Base-by-base conservation (phyloP, 2,888 invertebrate genomes). In the Lithophane leautieri region DNA sequence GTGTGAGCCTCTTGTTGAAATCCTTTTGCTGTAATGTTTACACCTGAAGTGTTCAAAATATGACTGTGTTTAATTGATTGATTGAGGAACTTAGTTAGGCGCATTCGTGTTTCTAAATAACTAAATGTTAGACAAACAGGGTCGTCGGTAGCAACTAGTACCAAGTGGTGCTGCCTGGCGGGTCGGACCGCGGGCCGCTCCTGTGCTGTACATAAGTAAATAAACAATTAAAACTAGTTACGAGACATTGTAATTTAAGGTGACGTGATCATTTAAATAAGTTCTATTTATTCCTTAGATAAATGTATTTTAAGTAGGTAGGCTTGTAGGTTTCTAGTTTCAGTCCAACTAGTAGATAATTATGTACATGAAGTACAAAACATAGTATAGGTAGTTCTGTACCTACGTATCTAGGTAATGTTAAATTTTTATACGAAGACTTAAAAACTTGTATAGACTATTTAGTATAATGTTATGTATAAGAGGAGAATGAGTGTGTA, bases 341-440 rank as follows among this genome's bases (percentile, higher is more conserved):
- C 69, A 66, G 81, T 80, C 69, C 71, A 82, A 58, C 56, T 69
- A 68, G 50, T 62, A 66, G 22, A 62, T 25, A 42, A 42, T 47
- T 34, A 60, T 58, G 60, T 75, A 71, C 62, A 61, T 28, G n/a
- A 56, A 68, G 80, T 83, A 71, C 70, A 83, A 84, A 69, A 62
- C 54, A 52, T 61, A 44, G 44, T 28, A 22, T 61, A 67, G 16
- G 42, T 66, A 62, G 40, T 76, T 76, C 40, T 65, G 44, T 78
- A n/a, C 28, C 61, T 82, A 62, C 50, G 66, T 44, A 50, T 28
- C 47, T 83, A 82, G 52, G 52, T 81, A 56, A 50, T 42, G 22
- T 77, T 82, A 60, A 34, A 58, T 68, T 69, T 81, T 82, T 82
- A 66, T 79, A 79, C 70, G 79, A 79, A 79, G 79, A 79, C 79